Evolutionary conservation across 2,797 vertebrate genomes (phyloP).

Genomic region (Hoplostethus atlanticus): DNA sequence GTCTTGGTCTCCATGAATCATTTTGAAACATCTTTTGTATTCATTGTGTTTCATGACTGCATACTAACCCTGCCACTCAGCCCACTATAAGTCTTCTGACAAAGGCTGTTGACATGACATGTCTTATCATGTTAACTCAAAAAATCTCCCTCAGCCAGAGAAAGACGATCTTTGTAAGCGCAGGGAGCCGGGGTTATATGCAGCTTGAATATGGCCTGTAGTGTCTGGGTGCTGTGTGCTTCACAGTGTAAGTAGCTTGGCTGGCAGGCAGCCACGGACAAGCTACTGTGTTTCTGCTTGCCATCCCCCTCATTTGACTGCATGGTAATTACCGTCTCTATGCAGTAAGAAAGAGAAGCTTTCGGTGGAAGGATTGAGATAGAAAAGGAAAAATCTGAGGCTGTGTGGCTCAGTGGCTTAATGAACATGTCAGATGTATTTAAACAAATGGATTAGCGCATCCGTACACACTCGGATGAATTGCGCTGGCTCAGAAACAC

Average conservation of each 20-base stretch:
- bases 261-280: constrained; percentile 76
- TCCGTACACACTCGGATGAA: constrained; percentile 69
- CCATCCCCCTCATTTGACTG: constrained; percentile 80
- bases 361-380: constrained; percentile 70
- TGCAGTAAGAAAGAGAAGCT: constrained; percentile 72
- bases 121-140: constrained; percentile 36
- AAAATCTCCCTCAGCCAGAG: constrained; percentile 33
- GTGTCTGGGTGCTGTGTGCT: constrained; percentile 62
- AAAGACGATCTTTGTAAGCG: constrained; percentile 68
- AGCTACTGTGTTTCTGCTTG: constrained; percentile 69
- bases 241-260: constrained; percentile 71
- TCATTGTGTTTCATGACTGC: constrained; percentile 19
- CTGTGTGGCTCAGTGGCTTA: constrained; percentile 78
- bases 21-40: constrained; percentile 14
- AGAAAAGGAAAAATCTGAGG: constrained; percentile 66
- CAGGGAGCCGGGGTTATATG: constrained; percentile 46
- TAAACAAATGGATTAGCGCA: constrained; percentile 83
- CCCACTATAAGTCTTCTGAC: constrained; percentile 22
- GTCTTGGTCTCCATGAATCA: constrained; percentile 2
- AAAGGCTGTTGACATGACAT: constrained; percentile 25
- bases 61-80: background rate
- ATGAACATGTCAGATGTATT: constrained; percentile 83
- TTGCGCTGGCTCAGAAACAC: constrained; percentile 49
- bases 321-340: constrained; percentile 79
- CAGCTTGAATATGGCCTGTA: constrained; percentile 53